phyloP scores from a whole-genome alignment of 2,113 vertebrate genomes.

The Clarias magur region DNA sequence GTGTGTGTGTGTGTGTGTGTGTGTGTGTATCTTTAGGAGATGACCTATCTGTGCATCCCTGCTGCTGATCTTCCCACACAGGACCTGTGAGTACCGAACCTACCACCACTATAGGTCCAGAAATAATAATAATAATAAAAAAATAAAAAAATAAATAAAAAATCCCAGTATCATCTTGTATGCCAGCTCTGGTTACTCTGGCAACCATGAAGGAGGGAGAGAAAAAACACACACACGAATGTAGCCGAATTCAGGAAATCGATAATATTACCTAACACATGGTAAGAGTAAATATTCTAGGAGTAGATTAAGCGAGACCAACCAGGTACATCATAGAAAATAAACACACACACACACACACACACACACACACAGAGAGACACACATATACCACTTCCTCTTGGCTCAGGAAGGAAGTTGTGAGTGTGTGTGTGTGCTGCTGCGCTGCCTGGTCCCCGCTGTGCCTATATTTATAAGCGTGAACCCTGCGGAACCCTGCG shows the following conservation, averaged over 20 bases:
- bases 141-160: too few relatives aligned
- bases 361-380: constrained; percentile 39
- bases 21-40: constrained; percentile 75
- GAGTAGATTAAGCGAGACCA: background rate
- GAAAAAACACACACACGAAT: constrained; percentile 13
- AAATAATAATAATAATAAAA: background rate
- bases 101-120: background rate
- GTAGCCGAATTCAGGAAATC: background rate
- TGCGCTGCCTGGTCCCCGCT: constrained; percentile 37
- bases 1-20: constrained; percentile 30
- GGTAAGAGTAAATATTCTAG: background rate
- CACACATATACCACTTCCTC: constrained; percentile 48
- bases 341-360: constrained; percentile 23
- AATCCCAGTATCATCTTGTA: background rate
- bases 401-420: constrained; percentile 67
- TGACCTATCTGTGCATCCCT: constrained; percentile 95
- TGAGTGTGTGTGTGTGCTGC: constrained; percentile 40
- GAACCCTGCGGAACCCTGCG: constrained; percentile 28
- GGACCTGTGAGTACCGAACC: constrained; percentile 85
- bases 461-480: constrained; percentile 61
- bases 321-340: background rate
- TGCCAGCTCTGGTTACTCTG: constrained; percentile 37
- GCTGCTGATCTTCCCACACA: constrained; percentile 91
- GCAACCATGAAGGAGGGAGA: constrained; percentile 28
- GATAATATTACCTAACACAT: background rate